Evolutionary conservation across 2,113 vertebrate genomes (phyloP).

Genomic region (Damaliscus lunatus): DNA sequence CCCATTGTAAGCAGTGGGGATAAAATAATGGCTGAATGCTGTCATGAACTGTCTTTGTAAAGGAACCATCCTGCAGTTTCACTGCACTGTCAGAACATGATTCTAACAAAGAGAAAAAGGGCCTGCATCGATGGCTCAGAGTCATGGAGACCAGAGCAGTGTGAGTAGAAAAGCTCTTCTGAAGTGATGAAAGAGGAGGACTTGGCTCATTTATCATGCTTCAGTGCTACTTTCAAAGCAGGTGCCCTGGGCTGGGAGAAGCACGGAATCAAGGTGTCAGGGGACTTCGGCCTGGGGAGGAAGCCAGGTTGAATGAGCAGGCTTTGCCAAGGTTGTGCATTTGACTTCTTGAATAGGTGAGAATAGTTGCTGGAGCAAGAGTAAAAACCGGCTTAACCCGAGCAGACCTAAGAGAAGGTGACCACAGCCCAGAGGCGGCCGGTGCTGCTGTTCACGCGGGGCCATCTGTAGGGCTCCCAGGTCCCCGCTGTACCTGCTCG

Average conservation of each 20-base stretch:
- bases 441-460: rapidly evolving
- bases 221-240: neutral
- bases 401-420: neutral
- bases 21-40: neutral
- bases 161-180: neutral
- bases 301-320: neutral
- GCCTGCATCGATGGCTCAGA: neutral
- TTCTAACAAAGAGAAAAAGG: neutral
- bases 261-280: neutral
- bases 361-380: neutral
- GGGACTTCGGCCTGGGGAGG: neutral
- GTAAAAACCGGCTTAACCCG: rapidly evolving
- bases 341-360: constrained; percentile 37
- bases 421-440: neutral
- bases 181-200: neutral
- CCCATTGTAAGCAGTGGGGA: neutral
- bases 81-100: neutral
- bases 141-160: neutral
- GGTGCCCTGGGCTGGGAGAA: neutral
- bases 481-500: constrained; percentile 87
- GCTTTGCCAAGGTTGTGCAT: constrained; percentile 26
- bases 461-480: rapidly evolving
- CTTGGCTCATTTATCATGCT: neutral
- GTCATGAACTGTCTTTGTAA: neutral
- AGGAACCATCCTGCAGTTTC: neutral